Percentiles rank a stretch among this genome's conserved stretches.
These are phyloP conservation scores for Anticlea derivata DNA, from an alignment of 2,888 invertebrate species.

Conservation along the genomic window DNA sequence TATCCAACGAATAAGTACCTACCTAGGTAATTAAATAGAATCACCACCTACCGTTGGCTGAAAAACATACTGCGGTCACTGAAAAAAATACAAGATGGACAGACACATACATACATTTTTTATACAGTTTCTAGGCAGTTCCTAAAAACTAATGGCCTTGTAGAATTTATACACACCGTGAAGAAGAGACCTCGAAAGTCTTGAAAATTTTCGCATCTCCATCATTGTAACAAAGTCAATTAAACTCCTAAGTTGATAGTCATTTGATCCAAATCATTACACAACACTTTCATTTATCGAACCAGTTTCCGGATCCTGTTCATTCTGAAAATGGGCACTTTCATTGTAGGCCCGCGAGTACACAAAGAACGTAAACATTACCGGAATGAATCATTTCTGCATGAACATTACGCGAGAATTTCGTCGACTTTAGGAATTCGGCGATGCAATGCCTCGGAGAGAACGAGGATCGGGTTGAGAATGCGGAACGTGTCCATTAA, in stretches of 20 bases:
- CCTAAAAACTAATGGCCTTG: neutral
- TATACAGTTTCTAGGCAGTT: too few relatives aligned
- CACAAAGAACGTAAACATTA: slow-evolving; percentile 54
- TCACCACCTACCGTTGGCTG: too few relatives aligned
- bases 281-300: slow-evolving; percentile 72
- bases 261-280: slow-evolving; percentile 68
- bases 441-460: slow-evolving; percentile 49
- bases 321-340: slow-evolving; percentile 70
- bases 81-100: too few relatives aligned
- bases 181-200: slow-evolving; percentile 73
- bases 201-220: slow-evolving; percentile 73
- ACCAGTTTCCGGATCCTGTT: slow-evolving; percentile 66
- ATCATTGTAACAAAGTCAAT: slow-evolving; percentile 65
- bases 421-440: slow-evolving; percentile 51
- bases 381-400: slow-evolving; percentile 35
- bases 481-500: slow-evolving; percentile 80
- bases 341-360: slow-evolving; percentile 58
- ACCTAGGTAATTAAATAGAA: too few relatives aligned
- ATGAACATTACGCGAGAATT: slow-evolving; percentile 47
- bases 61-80: too few relatives aligned
- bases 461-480: slow-evolving; percentile 64
- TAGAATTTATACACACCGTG: slow-evolving; percentile 63
- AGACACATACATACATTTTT: too few relatives aligned
- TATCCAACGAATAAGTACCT: too few relatives aligned
- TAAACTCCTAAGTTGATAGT: slow-evolving; percentile 57